phyloP scores from a whole-genome alignment of 2,888 invertebrate species.

The Xestia sexstrigata region DNA sequence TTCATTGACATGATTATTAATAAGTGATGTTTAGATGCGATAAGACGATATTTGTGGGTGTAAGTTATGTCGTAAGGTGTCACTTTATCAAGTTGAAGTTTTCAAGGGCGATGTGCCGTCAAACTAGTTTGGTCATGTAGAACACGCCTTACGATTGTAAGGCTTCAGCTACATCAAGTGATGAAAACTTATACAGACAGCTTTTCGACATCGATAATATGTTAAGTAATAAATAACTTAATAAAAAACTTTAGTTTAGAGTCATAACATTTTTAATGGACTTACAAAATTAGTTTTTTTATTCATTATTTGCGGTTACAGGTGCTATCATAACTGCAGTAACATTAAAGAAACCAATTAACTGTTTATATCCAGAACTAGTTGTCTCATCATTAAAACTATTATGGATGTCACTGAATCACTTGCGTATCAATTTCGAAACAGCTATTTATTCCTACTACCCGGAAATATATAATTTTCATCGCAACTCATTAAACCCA shows the following conservation, averaged over 20 bases:
- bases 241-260: neutral
- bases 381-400: neutral
- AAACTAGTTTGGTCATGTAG: conserved; percentile 76
- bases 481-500: conserved; percentile 24
- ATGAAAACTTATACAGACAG: conserved; percentile 50
- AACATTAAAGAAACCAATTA: neutral
- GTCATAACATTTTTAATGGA: neutral
- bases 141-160: conserved; percentile 72
- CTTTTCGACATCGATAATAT: conserved; percentile 48
- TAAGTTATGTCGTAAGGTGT: conserved; percentile 82
- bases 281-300: neutral
- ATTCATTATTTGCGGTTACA: neutral
- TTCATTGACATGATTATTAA: conserved; percentile 78
- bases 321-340: neutral
- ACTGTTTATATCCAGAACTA: neutral
- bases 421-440: conserved; percentile 26
- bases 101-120: conserved; percentile 82
- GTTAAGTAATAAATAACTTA: conserved; percentile 23
- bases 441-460: conserved; percentile 10
- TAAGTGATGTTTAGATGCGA: conserved; percentile 77
- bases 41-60: conserved; percentile 83
- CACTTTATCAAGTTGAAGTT: conserved; percentile 77
- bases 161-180: conserved; percentile 63
- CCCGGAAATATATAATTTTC: conserved; percentile 48
- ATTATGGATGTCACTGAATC: neutral